Base-by-base conservation (phyloP, 30 jellyfish, hydroid and myxozoan species). In the Thelohanellus kitauei region DNA sequence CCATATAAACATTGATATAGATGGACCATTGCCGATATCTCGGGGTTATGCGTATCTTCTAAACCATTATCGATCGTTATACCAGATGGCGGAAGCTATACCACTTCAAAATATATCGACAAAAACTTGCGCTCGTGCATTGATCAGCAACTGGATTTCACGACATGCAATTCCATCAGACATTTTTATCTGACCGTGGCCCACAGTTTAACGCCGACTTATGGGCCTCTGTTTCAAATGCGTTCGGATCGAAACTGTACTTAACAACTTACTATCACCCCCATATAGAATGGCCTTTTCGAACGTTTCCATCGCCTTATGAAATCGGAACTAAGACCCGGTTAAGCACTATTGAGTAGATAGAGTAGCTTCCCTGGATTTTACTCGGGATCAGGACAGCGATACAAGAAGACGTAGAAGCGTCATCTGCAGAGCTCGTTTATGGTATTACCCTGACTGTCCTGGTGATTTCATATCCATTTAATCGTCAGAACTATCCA, bases 31-130 rank as follows among this genome's bases (percentile, higher is more conserved):
- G 6, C 58, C 64, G 19, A 45, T 49, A 13, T 41, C 52, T 4
- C 61, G 24, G 18, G 52, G 51, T 5, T 29, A 38, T 44, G 44
- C 27, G 9, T 49, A 49, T 27, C 58, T 49, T 16, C 41, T 49
- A 15, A 49, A 55, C 58, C 6, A n/a, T 22, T 22, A 21, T 42
- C 57, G 40, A 18, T 57, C 57, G 14, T 49, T 49, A 40, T 33
- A 55, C 18, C 58, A 57, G 15, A 33, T 56, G 62, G 57, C 62
- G 10, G 17, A 2, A n/a, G 58, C 66, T 13, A 22, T 52, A 19
- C 58, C 48, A 0, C 46, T 49, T 16, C 41, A 41, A 2, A 43
- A 49, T 16, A 33, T 33, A 24, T 20, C 62, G 2, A 43, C 62
- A 1, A 33, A 34, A 33, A 3, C 49, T 13, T 25, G 37, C 11